phyloP scores from a whole-genome alignment of 1,140 invertebrate genomes.

The Drosophila navojoa region DNA sequence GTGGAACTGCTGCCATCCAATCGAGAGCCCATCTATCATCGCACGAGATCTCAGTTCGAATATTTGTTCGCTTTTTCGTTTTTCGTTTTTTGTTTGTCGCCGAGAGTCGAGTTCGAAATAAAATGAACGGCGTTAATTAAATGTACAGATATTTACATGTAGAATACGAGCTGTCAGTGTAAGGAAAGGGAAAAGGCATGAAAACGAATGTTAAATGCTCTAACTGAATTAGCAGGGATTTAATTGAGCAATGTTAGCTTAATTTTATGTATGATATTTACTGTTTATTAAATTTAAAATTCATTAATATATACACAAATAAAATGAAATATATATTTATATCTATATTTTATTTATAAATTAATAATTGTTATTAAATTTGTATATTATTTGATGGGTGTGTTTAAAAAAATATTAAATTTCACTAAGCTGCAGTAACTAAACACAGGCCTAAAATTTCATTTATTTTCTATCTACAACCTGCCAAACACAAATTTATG shows the following conservation, averaged over 20 bases:
- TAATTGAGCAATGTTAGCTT: too few relatives aligned
- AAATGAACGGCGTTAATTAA: constrained; percentile 55
- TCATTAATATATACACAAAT: too few relatives aligned
- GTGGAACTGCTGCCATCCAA: constrained; percentile 42
- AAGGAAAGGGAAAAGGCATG: background rate
- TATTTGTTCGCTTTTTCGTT: constrained; percentile 1
- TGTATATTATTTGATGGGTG: too few relatives aligned
- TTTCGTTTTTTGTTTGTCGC: constrained; percentile 49
- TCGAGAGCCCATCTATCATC: constrained; percentile 40
- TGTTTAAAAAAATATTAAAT: too few relatives aligned
- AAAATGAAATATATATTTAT: too few relatives aligned
- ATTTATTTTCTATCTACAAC: background rate
- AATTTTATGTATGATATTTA: too few relatives aligned
- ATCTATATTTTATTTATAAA: too few relatives aligned
- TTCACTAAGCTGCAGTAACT: too few relatives aligned
- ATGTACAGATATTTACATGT: constrained; percentile 46
- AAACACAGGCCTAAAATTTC: too few relatives aligned
- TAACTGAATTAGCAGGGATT: background rate
- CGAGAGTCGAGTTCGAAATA: constrained; percentile 18
- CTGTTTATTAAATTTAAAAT: too few relatives aligned
- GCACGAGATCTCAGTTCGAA: constrained; percentile 33
- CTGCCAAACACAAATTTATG: background rate
- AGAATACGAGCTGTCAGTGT: constrained; percentile 5
- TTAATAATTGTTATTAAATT: too few relatives aligned
- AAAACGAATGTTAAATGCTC: constrained; percentile 1